Conservation (phyloP, 2,797 vertebrate genomes). For the Darevskia mixta region DNA sequence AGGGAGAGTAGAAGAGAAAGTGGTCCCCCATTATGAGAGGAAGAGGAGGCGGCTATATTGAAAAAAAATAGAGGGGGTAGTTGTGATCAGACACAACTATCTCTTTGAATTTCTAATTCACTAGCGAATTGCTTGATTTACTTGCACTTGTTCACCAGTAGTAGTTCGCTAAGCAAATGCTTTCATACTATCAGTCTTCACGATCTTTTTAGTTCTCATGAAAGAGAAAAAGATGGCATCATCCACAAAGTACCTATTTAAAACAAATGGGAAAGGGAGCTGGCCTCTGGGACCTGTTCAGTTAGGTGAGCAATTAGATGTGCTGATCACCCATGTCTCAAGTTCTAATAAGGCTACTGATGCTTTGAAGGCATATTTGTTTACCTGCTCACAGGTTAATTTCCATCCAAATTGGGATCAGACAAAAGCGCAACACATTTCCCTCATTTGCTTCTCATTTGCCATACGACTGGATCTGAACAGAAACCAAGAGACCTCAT, state of each 20-base stretch:
- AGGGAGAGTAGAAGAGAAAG: background rate
- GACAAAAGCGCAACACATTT: slow-evolving; percentile 9
- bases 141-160: background rate
- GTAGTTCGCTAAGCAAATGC: background rate
- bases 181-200: background rate
- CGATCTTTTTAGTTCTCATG: slow-evolving; percentile 39
- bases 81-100: background rate
- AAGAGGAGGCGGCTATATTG: background rate
- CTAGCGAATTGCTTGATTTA: too few relatives aligned
- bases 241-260: slow-evolving; percentile 45
- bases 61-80: background rate
- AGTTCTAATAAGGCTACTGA: slow-evolving; percentile 54
- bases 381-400: slow-evolving; percentile 12
- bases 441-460: slow-evolving; percentile 48
- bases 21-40: background rate
- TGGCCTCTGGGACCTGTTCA: slow-evolving; percentile 53
- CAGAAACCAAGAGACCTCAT: slow-evolving; percentile 57
- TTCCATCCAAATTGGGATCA: background rate
- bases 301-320: slow-evolving; percentile 64
- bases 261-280: slow-evolving; percentile 33
- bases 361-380: slow-evolving; percentile 31
- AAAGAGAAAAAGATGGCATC: slow-evolving; percentile 55
- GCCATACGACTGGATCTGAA: slow-evolving; percentile 44
- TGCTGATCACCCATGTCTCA: slow-evolving; percentile 68
- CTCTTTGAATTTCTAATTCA: background rate